Base-by-base conservation (phyloP, 2,888 invertebrate genomes). In the Hypselothyrea guttata region DNA sequence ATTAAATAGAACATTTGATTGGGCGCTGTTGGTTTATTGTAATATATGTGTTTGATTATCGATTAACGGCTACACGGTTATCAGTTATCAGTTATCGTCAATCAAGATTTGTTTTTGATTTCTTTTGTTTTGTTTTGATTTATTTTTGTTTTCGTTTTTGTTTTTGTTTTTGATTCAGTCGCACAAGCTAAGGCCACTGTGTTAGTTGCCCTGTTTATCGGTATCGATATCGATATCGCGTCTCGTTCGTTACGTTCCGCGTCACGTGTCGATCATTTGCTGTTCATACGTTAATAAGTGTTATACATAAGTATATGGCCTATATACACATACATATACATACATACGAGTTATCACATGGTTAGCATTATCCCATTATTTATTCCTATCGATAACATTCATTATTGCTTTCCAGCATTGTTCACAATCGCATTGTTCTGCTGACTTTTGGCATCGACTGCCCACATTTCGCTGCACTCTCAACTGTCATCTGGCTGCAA, bases 151-250 rank as follows among this genome's bases (percentile, higher is more conserved):
- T 22, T 22, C n/a, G 22, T 22, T 22, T 22, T 22, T 22, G 5
- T 22, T 22, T 22, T 22, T 22, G 2, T 22, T 22, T 66, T 75
- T 54, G 51, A 68, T 75, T 77, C 78, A 78, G 86, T 78, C 86
- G 71, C 86, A 78, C 78, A 66, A 86, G 63, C 74, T 86, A 78
- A 86, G 86, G 86, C 84, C 78, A 84, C 86, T 65, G 47, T 60
- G 38, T 53, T 65, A 76, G 74, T 67, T 56, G 58, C 67, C 76
- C 66, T 61, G 57, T 62, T 51, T 77, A 55, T 76, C 38, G 48
- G 45, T 69, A 46, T 58, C 46, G 27, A 1, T 46, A 55, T 31
- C 15, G 37, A n/a, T 68, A 22, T 27, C 18, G 31, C 67, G 41
- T 16, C 2, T n/a, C 18, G 16, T 22, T n/a, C 16, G 40, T 28